Conservation (phyloP, 2,888 invertebrate species). For the Stenodema calcarata region DNA sequence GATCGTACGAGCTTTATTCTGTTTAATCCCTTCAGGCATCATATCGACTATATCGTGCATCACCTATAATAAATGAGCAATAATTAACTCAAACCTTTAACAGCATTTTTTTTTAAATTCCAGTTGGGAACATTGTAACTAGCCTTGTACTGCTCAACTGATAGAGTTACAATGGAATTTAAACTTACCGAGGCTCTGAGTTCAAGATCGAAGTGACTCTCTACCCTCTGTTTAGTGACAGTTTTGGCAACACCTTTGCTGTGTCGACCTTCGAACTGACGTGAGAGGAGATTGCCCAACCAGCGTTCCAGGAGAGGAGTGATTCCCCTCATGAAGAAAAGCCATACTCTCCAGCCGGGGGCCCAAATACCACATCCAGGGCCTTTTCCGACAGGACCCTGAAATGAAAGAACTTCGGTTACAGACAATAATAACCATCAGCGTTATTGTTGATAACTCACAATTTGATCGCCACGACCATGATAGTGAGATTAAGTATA, state of each 20-base stretch:
- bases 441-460: too few relatives aligned
- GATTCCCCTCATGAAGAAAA: slow-evolving; percentile 99
- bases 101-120: too few relatives aligned
- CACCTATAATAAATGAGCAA: slow-evolving; percentile 59
- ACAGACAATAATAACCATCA: background rate
- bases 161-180: background rate
- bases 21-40: slow-evolving; percentile 99
- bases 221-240: slow-evolving; percentile 98
- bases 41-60: slow-evolving; percentile 98
- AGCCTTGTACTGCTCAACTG: too few relatives aligned
- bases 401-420: slow-evolving; percentile 51
- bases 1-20: slow-evolving; percentile 98
- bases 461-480: too few relatives aligned
- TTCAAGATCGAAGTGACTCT: slow-evolving; percentile 99
- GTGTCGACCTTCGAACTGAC: slow-evolving; percentile 99
- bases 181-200: slow-evolving; percentile 82
- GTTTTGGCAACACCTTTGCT: slow-evolving; percentile 99
- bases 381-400: slow-evolving; percentile 98
- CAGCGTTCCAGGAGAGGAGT: slow-evolving; percentile 97
- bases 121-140: too few relatives aligned
- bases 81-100: background rate
- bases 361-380: slow-evolving; percentile 99
- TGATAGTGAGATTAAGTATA: too few relatives aligned
- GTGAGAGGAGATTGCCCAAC: slow-evolving; percentile 97
- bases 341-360: slow-evolving; percentile 99